Evolutionary conservation across 2,888 invertebrate genomes (phyloP).

Genomic region (Nomada goodeniana): DNA sequence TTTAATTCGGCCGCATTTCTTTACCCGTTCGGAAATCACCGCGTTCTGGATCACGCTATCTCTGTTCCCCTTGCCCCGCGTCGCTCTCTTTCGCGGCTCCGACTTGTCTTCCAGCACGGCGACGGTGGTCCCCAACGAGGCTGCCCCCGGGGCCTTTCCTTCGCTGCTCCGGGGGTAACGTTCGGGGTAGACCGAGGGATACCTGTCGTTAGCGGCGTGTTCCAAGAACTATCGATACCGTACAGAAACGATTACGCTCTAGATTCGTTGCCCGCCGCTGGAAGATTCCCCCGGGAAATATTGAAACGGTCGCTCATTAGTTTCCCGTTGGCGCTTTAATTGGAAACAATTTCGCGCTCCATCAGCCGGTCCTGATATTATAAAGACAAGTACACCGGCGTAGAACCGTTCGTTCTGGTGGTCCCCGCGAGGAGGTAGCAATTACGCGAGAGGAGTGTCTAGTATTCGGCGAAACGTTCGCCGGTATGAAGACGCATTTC

Average conservation of each 20-base stretch:
- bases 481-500: conserved; percentile 49
- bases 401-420: conserved; percentile 19
- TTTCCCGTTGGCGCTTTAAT: conserved; percentile 37
- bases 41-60: conserved; percentile 59
- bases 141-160: conserved; percentile 55
- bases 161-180: conserved; percentile 54
- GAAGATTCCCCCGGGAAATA: background rate
- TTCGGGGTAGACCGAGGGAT: conserved; percentile 57
- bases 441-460: conserved; percentile 50
- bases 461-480: conserved; percentile 50
- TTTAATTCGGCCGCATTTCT: conserved; percentile 74
- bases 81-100: conserved; percentile 51
- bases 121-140: conserved; percentile 64
- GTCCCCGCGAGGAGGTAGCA: conserved; percentile 28
- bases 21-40: conserved; percentile 70
- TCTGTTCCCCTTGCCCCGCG: conserved; percentile 19
- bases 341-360: conserved; percentile 26
- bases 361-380: background rate
- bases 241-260: background rate
- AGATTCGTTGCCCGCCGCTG: background rate
- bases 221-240: conserved; percentile 35
- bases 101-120: conserved; percentile 56
- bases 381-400: background rate
- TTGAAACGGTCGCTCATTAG: background rate
- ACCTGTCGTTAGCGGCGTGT: conserved; percentile 47